A percentile compares a stretch with the other conserved stretches of the same genome.
Conservation (phyloP, 2,113 vertebrate species). For the Mormyrus lacerda region DNA sequence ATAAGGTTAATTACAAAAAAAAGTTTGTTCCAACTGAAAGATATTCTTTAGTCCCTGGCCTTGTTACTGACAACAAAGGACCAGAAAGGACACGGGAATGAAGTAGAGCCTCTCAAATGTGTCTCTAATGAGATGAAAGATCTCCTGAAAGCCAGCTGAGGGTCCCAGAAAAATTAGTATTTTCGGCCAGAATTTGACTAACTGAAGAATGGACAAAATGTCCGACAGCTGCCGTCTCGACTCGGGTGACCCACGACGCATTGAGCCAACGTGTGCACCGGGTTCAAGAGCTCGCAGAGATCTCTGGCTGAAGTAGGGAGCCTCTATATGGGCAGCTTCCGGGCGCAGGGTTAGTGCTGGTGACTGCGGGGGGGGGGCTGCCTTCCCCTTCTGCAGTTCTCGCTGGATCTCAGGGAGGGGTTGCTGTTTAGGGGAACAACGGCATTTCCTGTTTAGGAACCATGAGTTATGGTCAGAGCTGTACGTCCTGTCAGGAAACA, state of each 20-base stretch:
- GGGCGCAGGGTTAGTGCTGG: neutral
- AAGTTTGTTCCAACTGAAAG: constrained; percentile 24
- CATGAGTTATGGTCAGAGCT: neutral
- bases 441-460: neutral
- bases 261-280: neutral
- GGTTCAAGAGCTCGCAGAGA: neutral
- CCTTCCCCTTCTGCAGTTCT: neutral
- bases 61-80: constrained; percentile 26
- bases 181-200: constrained; percentile 22
- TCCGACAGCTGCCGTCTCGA: neutral
- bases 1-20: constrained; percentile 31
- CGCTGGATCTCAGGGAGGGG: neutral
- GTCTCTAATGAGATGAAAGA: constrained; percentile 22
- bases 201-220: constrained; percentile 18
- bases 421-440: neutral
- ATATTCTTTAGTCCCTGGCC: constrained; percentile 24
- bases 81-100: neutral
- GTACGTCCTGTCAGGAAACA: neutral
- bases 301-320: neutral
- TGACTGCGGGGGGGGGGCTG: neutral
- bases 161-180: neutral
- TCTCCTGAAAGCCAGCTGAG: constrained; percentile 10
- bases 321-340: neutral
- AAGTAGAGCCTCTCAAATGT: constrained; percentile 20
- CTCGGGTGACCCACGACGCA: neutral